Conservation (phyloP, 2,113 vertebrate genomes). For the Laterallus jamaicensis region DNA sequence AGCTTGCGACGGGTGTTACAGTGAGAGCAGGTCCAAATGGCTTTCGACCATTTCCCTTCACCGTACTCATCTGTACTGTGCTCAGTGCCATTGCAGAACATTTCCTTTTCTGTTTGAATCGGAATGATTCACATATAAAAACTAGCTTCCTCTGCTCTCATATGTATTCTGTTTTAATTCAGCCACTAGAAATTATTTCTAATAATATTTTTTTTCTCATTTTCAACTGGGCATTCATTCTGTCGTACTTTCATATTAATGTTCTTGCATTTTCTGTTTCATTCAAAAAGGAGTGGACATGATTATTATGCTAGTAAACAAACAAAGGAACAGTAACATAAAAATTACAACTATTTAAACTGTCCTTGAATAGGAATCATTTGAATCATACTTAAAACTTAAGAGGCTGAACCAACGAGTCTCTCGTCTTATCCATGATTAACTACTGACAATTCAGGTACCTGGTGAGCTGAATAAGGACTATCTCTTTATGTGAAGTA, state of each 20-base stretch:
- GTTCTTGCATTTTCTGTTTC: slow-evolving; percentile 37
- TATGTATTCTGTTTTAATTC: slow-evolving; percentile 44
- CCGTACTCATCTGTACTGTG: background rate
- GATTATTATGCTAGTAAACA: slow-evolving; percentile 36
- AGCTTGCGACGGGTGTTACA: background rate
- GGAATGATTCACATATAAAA: background rate
- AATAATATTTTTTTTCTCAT: background rate
- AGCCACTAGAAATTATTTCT: background rate
- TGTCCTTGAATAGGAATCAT: slow-evolving; percentile 46
- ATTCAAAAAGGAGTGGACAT: background rate
- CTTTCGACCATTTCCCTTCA: background rate
- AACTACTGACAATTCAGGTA: slow-evolving; percentile 74
- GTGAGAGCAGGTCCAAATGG: background rate
- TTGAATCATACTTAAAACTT: slow-evolving; percentile 61
- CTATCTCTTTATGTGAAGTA: slow-evolving; percentile 77
- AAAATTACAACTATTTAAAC: slow-evolving; percentile 50
- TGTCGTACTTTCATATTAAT: background rate
- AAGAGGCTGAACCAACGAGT: slow-evolving; percentile 62
- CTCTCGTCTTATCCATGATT: slow-evolving; percentile 70
- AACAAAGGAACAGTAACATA: slow-evolving; percentile 46
- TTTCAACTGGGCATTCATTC: background rate
- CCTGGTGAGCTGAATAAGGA: slow-evolving; percentile 78
- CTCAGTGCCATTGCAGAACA: background rate
- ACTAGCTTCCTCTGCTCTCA: background rate
- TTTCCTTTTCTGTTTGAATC: background rate